These are phyloP conservation scores for Prionchulus punctatus DNA, from an alignment of 2,888 invertebrate genomes.

Conservation along the genomic window DNA sequence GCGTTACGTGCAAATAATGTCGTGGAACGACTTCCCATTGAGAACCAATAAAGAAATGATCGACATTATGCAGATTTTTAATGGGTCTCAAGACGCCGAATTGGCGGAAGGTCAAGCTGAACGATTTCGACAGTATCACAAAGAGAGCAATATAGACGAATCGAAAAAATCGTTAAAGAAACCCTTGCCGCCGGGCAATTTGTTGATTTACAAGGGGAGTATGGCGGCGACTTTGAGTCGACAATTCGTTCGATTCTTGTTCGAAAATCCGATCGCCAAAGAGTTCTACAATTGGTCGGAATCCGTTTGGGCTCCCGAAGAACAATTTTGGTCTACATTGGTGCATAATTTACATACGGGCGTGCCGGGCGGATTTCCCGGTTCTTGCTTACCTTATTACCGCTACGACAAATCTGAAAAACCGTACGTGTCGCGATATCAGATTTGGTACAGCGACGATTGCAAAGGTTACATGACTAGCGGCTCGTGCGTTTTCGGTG, in stretches of 20 bases:
- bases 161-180: neutral
- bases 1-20: conserved; percentile 5
- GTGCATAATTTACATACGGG: neutral
- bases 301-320: conserved; percentile 7
- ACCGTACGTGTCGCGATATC: neutral
- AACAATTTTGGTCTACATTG: conserved; percentile 8
- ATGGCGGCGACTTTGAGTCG: conserved; percentile 1
- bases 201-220: conserved; percentile 9
- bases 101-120: neutral
- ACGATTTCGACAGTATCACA: neutral
- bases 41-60: conserved; percentile 8
- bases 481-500: conserved; percentile 29
- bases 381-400: neutral
- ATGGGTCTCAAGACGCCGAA: neutral
- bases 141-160: neutral
- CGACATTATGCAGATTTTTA: neutral
- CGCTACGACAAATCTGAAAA: neutral
- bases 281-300: conserved; percentile 6
- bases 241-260: conserved; percentile 6
- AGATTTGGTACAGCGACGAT: neutral
- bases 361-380: conserved; percentile 1
- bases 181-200: neutral
- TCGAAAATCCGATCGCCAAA: neutral
- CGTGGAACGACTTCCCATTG: conserved; percentile 10
- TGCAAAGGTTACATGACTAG: neutral